Conservation (phyloP, 2,888 invertebrate species). For the Acrocyrtus sp. region DNA sequence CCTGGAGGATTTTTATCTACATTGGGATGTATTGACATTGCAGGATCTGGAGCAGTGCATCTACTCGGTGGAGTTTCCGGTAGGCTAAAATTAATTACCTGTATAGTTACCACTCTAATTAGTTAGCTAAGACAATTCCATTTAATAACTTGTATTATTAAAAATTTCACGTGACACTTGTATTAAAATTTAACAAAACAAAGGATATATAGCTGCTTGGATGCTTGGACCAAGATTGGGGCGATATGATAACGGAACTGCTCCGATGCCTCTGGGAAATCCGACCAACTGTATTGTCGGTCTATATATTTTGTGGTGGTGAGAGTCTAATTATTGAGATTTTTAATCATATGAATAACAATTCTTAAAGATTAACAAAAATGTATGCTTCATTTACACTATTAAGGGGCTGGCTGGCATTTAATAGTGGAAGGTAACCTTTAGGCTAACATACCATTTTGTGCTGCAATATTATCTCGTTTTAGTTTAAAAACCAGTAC, state of each 20-base stretch:
- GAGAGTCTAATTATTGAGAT: conserved; percentile 1
- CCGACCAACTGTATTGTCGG: conserved; percentile 66
- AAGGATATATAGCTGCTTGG: conserved; percentile 62
- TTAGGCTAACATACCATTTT: neutral
- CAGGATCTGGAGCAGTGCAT: conserved; percentile 67
- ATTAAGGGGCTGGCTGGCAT: conserved; percentile 68
- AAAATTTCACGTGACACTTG: neutral
- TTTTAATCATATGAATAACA: too few species aligned
- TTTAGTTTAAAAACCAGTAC: neutral
- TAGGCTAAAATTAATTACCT: conserved; percentile 23
- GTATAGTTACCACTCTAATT: neutral
- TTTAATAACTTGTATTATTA: neutral
- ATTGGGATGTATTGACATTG: conserved; percentile 68
- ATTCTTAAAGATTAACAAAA: neutral
- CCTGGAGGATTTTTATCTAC: conserved; percentile 65
- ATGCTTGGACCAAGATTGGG: conserved; percentile 64
- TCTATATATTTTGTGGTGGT: conserved; percentile 68
- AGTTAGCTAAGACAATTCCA: neutral
- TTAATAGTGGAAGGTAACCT: conserved; percentile 65
- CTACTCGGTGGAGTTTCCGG: conserved; percentile 67
- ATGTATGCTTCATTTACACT: neutral
- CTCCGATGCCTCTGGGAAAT: conserved; percentile 65
- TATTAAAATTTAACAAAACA: neutral
- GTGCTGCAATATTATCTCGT: neutral
- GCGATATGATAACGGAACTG: conserved; percentile 65